Percentiles rank a stretch among this genome's conserved stretches.
These are phyloP conservation scores for Aplysia californica DNA, from an alignment of 1,140 invertebrate genomes.

Conservation along the genomic window DNA sequence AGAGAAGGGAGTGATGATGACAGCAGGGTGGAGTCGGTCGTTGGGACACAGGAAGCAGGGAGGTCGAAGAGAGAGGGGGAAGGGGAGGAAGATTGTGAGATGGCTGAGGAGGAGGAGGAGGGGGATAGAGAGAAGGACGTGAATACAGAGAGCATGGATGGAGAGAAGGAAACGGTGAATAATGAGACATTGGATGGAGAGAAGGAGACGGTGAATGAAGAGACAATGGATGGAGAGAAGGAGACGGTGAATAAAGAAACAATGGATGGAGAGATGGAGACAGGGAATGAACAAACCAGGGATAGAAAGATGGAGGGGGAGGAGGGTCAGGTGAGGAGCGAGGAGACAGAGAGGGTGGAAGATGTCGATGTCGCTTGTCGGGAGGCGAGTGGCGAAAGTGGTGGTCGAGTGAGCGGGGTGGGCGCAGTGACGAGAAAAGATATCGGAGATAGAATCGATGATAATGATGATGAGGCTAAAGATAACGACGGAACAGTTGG, in stretches of 20 bases:
- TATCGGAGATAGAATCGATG: no score
- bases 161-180: neutral
- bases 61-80: slow-evolving; percentile 8
- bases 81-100: slow-evolving; percentile 18
- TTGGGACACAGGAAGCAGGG: no score
- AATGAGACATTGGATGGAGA: neutral
- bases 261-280: neutral
- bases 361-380: neutral
- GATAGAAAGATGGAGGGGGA: slow-evolving; percentile 2
- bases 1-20: neutral
- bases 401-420: no score
- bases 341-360: slow-evolving; percentile 1
- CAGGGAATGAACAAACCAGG: neutral
- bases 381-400: neutral
- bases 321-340: neutral
- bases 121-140: neutral
- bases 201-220: neutral
- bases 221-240: slow-evolving; percentile 11
- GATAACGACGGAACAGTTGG: no score
- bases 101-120: neutral
- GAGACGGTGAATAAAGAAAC: neutral
- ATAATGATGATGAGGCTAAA: no score
- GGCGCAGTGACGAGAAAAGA: no score
- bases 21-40: neutral
- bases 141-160: neutral